Base-by-base conservation (phyloP, 2,113 vertebrate species). In the Prunella fulvescens region DNA sequence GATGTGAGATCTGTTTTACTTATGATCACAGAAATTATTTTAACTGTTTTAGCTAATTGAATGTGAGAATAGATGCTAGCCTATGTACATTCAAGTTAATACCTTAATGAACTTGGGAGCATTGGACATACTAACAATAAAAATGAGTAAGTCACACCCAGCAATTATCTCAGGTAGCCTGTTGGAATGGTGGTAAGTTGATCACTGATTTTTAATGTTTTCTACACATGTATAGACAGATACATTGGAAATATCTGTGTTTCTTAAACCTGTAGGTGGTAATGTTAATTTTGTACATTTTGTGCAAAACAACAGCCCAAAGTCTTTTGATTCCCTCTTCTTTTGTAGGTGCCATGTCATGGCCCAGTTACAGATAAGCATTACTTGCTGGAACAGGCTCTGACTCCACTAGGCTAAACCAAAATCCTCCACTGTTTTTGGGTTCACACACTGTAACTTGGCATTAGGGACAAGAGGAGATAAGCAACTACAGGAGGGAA, bases 1-100 rank as follows among this genome's bases (percentile, higher is more conserved):
- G 61, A 39, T 26, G 1, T 50, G 51, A 89, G 44, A 47, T 87
- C 65, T 84, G 44, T 64, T 78, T 37, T 58, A 73, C 64, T 83
- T 86, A 56, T 1, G n/a, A 86, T 92, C 48, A 69, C 10, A 11
- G 24, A 91, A 84, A 64, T 89, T 10, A 87, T 72, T 81, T 71
- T 89, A 79, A 89, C 95, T 81, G 14, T 89, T 92, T 91, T 72
- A 84, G 73, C 81, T 84, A 90, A 29, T 54, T 85, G 73, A 72
- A 76, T 87, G 78, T 94, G 91, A 95, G 47, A 95, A 92, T 88
- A 82, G 61, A 72, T 76, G 77, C 48, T 92, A 81, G 50, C 45
- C 64, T 74, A 25, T 76, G 78, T 87, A 77, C 15, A 0, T 82
- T 95, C 77, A 81, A 57, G 78, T 81, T 80, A 87, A 81, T 86